Percentiles rank a stretch among this genome's conserved stretches.
Evolutionary conservation across 2,888 invertebrate genomes (phyloP).

Genomic region (Macrophya alboannulata): DNA sequence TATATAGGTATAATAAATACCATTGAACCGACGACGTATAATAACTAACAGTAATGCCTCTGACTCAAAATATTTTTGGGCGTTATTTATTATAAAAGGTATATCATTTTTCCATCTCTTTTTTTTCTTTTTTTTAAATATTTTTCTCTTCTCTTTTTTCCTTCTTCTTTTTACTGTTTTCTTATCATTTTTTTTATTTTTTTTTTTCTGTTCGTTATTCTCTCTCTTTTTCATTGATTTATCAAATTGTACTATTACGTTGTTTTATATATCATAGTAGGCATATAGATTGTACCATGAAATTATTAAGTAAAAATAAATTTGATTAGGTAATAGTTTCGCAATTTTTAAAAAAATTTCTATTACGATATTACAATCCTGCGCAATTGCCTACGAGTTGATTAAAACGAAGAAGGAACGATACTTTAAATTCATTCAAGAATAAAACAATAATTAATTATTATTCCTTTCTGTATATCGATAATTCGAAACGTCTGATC

Average conservation of each 20-base stretch:
- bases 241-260: slow-evolving; percentile 74
- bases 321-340: slow-evolving; percentile 79
- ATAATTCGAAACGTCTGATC: background rate
- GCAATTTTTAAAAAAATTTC: background rate
- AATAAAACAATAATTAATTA: background rate
- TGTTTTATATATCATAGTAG: slow-evolving; percentile 79
- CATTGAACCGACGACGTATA: slow-evolving; percentile 43
- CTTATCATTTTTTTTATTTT: background rate
- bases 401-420: background rate
- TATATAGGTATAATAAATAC: slow-evolving; percentile 34
- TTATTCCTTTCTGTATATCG: background rate
- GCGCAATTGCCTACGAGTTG: background rate
- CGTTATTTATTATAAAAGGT: slow-evolving; percentile 41
- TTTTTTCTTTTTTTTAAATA: background rate
- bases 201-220: background rate
- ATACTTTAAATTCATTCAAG: background rate
- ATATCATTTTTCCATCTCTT: background rate
- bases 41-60: slow-evolving; percentile 40
- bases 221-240: background rate
- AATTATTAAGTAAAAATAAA: slow-evolving; percentile 80
- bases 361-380: background rate
- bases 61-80: slow-evolving; percentile 21
- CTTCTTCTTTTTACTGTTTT: background rate
- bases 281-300: slow-evolving; percentile 80
- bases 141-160: background rate